phyloP scores from a whole-genome alignment of 2,888 invertebrate genomes.

The Temnothorax ravouxi region DNA sequence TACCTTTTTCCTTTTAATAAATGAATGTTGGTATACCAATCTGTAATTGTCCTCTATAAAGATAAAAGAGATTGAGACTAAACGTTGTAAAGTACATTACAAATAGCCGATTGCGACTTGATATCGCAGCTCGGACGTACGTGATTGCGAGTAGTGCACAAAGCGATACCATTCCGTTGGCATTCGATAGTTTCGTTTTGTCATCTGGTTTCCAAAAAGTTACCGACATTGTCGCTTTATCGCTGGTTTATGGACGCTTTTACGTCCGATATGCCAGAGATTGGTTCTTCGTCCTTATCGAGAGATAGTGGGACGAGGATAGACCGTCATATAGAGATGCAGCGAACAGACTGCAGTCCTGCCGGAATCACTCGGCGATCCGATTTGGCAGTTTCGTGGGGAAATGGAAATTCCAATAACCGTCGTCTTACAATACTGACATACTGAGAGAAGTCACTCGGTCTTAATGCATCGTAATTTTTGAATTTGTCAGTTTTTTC shows the following conservation, averaged over 20 bases:
- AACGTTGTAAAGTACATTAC: conserved; percentile 29
- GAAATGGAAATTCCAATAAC: conserved; percentile 54
- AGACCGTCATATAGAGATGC: conserved; percentile 51
- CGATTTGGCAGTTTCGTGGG: conserved; percentile 57
- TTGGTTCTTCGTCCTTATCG: conserved; percentile 64
- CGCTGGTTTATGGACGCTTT: conserved; percentile 68
- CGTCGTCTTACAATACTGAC: conserved; percentile 41
- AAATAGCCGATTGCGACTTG: conserved; percentile 29
- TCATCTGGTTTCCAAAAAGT: conserved; percentile 59
- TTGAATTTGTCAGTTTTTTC: conserved; percentile 23
- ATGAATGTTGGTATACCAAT: not conserved
- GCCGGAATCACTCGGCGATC: conserved; percentile 48
- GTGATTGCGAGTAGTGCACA: conserved; percentile 31
- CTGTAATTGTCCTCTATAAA: not conserved
- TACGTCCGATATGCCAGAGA: conserved; percentile 73
- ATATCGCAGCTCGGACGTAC: not conserved
- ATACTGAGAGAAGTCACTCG: conserved; percentile 19
- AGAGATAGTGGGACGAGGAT: conserved; percentile 26
- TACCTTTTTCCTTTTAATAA: not conserved
- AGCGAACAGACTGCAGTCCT: conserved; percentile 48
- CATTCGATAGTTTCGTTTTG: conserved; percentile 51
- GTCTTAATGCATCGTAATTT: conserved; percentile 36
- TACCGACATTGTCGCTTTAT: conserved; percentile 68
- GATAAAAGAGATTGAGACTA: not conserved
- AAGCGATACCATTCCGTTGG: conserved; percentile 36